Conservation (phyloP, 2,888 invertebrate species). For the Nomada lathburiana region DNA sequence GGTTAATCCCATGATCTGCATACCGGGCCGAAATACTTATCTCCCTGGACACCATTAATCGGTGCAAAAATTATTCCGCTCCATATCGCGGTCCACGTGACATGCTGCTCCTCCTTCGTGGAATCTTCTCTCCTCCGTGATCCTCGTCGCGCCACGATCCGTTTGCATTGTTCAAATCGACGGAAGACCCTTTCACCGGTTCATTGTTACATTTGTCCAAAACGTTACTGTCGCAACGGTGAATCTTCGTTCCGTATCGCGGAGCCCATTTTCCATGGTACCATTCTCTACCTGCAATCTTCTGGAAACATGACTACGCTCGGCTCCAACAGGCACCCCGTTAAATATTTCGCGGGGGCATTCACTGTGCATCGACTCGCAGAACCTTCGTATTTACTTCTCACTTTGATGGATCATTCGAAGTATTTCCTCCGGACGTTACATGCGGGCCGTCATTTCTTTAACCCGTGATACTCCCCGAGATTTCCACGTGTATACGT, state of each 20-base stretch:
- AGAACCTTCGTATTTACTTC: too few relatives aligned
- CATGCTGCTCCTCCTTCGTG: neutral
- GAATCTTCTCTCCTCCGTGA: neutral
- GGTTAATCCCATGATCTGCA: slow-evolving; percentile 13
- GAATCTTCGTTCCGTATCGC: neutral
- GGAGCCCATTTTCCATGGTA: too few relatives aligned
- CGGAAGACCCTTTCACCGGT: neutral
- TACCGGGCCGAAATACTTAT: neutral
- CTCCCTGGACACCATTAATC: neutral
- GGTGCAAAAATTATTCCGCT: neutral
- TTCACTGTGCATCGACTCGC: too few relatives aligned
- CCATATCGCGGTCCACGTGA: neutral
- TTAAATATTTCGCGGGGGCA: too few relatives aligned
- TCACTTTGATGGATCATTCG: too few relatives aligned
- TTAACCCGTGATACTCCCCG: slow-evolving; percentile 25
- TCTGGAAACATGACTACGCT: too few relatives aligned
- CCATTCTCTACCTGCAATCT: too few relatives aligned
- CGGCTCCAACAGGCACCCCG: too few relatives aligned
- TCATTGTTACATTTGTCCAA: neutral
- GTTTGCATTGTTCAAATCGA: slow-evolving; percentile 1
- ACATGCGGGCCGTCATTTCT: neutral
- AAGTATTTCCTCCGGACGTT: too few relatives aligned
- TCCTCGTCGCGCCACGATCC: neutral
- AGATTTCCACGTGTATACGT: neutral
- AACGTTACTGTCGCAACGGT: neutral